Conservation (phyloP, 1,140 invertebrate genomes). For the Lepidurus arcticus region DNA sequence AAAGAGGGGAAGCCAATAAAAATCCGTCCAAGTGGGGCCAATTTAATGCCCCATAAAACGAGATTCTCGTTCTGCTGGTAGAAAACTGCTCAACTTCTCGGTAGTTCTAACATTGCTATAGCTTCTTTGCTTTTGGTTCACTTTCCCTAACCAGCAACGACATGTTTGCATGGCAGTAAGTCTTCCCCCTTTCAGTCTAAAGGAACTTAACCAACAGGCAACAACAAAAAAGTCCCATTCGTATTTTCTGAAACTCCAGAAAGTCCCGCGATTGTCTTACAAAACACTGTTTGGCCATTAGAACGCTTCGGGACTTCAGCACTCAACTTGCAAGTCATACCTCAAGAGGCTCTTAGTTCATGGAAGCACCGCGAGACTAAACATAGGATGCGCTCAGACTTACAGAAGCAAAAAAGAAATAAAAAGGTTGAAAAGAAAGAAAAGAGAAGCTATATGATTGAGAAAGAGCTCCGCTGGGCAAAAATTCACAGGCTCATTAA, state of each 20-base stretch:
- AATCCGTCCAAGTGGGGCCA: neutral
- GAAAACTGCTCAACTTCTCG: neutral
- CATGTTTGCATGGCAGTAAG: constrained; percentile 10
- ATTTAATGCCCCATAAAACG: constrained; percentile 16
- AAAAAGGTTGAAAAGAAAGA: too few relatives aligned
- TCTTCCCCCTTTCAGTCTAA: neutral
- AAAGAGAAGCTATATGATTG: too few relatives aligned
- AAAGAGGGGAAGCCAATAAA: neutral
- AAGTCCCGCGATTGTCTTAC: neutral
- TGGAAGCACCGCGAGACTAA: neutral
- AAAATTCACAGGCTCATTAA: too few relatives aligned
- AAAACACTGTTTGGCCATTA: neutral
- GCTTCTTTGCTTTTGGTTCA: neutral
- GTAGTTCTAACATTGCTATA: neutral
- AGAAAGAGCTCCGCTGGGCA: too few relatives aligned
- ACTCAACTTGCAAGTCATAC: neutral
- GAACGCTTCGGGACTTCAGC: neutral
- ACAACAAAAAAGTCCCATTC: neutral
- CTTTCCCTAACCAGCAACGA: neutral
- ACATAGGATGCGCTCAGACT: constrained; percentile 9
- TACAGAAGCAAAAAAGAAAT: neutral
- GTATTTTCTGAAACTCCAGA: neutral
- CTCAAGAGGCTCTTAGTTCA: constrained; percentile 3
- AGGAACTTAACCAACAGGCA: neutral
- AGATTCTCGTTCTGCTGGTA: neutral